Evolutionary conservation across 2,888 invertebrate species (phyloP).

Genomic region (Campaea margaritaria): DNA sequence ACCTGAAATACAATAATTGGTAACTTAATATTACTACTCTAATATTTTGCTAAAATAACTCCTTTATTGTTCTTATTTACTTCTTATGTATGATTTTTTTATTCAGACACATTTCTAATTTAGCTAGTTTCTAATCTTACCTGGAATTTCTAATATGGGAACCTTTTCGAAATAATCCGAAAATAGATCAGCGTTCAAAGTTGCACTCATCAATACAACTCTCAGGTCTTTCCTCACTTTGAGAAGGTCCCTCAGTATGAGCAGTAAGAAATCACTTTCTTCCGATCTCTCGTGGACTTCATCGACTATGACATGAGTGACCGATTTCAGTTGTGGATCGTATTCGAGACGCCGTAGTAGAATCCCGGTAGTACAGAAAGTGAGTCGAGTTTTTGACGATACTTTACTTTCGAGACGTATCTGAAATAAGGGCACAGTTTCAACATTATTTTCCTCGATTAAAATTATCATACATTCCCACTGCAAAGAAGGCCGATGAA

Average conservation of each 20-base stretch:
- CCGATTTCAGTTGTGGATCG: constrained; percentile 89
- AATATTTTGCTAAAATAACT: too few species aligned
- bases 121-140: constrained; percentile 52
- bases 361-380: constrained; percentile 97
- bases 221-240: constrained; percentile 90
- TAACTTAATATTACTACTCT: too few species aligned
- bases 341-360: constrained; percentile 92
- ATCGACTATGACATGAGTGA: constrained; percentile 94
- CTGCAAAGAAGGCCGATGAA: too few species aligned
- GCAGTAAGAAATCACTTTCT: constrained; percentile 95
- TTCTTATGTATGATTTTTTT: too few species aligned
- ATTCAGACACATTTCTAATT: too few species aligned
- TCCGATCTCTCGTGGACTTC: constrained; percentile 97
- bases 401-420: constrained; percentile 92
- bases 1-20: constrained; percentile 64
- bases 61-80: too few species aligned
- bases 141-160: constrained; percentile 93
- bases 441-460: too few species aligned
- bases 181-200: constrained; percentile 94
- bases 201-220: constrained; percentile 97
- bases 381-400: constrained; percentile 91
- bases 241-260: constrained; percentile 92
- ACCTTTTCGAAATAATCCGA: constrained; percentile 92
- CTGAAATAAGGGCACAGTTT: constrained; percentile 76
- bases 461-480: too few species aligned